These are phyloP conservation scores for Bufotes viridis DNA, from an alignment of 2,797 vertebrate genomes.

Conservation along the genomic window DNA sequence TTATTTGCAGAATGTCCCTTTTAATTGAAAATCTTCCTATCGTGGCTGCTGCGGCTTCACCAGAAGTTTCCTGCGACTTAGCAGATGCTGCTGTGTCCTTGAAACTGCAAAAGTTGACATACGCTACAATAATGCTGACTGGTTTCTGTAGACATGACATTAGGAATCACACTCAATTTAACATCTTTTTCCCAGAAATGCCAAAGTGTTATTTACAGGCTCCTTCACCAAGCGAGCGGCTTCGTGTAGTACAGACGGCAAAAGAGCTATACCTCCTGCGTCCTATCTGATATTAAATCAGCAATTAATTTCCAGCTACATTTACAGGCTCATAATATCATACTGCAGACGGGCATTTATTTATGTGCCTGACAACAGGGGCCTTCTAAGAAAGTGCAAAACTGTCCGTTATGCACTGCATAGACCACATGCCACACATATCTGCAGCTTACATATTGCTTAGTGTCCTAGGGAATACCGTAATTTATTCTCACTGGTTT, in stretches of 20 bases:
- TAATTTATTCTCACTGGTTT: too few relatives aligned
- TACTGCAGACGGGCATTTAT: not conserved
- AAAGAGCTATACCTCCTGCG: not conserved
- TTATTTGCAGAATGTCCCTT: not conserved
- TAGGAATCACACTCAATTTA: slow-evolving; percentile 49
- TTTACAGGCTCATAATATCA: slow-evolving; percentile 12
- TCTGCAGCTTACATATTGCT: too few relatives aligned
- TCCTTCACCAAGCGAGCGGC: not conserved
- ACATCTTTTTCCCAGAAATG: slow-evolving; percentile 43
- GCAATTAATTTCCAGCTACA: slow-evolving; percentile 29
- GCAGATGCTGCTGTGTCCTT: slow-evolving; percentile 19
- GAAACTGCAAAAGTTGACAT: slow-evolving; percentile 25
- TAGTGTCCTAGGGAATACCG: too few relatives aligned
- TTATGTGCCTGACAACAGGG: not conserved
- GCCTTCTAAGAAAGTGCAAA: not conserved
- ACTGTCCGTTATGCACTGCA: not conserved
- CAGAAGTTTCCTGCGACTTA: slow-evolving; percentile 25
- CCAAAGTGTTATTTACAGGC: slow-evolving; percentile 47
- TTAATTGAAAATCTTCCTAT: not conserved
- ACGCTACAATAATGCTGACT: slow-evolving; percentile 31
- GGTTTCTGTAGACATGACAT: slow-evolving; percentile 39
- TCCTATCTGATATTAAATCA: slow-evolving; percentile 21
- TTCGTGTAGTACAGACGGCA: not conserved
- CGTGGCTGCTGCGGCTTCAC: not conserved
- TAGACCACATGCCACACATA: too few relatives aligned